Conservation (phyloP, 2,888 invertebrate species). For the Diogma glabrata region DNA sequence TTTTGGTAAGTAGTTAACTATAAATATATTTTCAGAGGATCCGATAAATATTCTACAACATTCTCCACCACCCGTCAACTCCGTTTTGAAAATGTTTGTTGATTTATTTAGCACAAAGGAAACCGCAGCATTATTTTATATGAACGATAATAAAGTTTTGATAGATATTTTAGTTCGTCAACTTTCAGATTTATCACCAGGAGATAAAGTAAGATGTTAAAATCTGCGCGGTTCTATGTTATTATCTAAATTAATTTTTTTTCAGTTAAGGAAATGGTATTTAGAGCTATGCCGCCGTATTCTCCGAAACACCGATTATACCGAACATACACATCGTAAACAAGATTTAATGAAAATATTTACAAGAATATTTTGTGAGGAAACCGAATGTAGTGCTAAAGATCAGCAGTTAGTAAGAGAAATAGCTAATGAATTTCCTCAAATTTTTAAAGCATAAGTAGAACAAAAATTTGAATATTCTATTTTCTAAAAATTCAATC, state of each 20-base stretch:
- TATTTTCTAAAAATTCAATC: too few relatives aligned
- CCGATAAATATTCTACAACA: conserved; percentile 78
- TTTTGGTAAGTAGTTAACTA: not conserved
- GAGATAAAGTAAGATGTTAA: conserved; percentile 57
- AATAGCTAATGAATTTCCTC: conserved; percentile 76
- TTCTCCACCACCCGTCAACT: conserved; percentile 66
- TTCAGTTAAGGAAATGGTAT: conserved; percentile 63
- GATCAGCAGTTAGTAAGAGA: conserved; percentile 70
- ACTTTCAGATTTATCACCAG: conserved; percentile 78
- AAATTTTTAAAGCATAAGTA: conserved; percentile 53
- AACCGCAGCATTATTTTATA: conserved; percentile 83
- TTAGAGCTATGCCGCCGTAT: conserved; percentile 68
- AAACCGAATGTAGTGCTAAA: conserved; percentile 56
- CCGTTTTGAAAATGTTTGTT: conserved; percentile 76
- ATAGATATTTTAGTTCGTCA: conserved; percentile 88
- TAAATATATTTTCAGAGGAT: conserved; percentile 58
- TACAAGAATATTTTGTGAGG: conserved; percentile 76
- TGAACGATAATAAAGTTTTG: conserved; percentile 87
- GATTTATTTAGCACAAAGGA: conserved; percentile 71
- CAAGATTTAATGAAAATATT: conserved; percentile 77
- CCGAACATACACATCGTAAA: conserved; percentile 64
- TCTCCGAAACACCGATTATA: conserved; percentile 69
- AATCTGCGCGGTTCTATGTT: conserved; percentile 8
- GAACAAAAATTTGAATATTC: too few relatives aligned
- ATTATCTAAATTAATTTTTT: conserved; percentile 12